Evolutionary conservation across 2,888 invertebrate genomes (phyloP), one percentile per base, ranked within the genome.

Genomic region (Carabus problematicus): DNA sequence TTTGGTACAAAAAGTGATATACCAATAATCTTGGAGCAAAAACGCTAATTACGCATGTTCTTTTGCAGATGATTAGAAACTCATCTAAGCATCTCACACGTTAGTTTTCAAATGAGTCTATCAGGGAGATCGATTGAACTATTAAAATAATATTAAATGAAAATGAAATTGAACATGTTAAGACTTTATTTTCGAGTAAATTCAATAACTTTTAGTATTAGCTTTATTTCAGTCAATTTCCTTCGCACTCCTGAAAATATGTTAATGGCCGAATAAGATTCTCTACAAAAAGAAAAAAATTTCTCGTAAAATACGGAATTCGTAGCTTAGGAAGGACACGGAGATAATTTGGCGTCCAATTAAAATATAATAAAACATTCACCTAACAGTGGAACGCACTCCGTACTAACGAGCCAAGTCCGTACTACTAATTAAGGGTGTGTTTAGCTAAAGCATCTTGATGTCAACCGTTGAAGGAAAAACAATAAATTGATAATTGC

Each of bases 401-500:
- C 14, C 12, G 49, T 45, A 58, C 56, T 58, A 49, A 66, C 47
- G 56, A 58, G 49, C 39, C 49, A 58, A 49, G 43, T 47, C 66
- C 49, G 66, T 49, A 49, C 58, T 47, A 39, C 59, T 66, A 66
- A 66, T 66, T 66, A 66, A 66, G 12, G 8, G 47, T 16, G 45
- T 11, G 64, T 29, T 29, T 43, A 54, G 56, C 63, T 63, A 64
- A 49, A 49, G 56, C 56, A 43, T 45, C 41, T 59, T 52, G 54
- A 54, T 68, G 67, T 68, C 67, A 60, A 59, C 61, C 52, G 52
- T 52, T 54, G 54, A 61, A 68, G 58, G 29, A 14, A 52, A 61
- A 61, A 54, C 61, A 60, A 68, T 68, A 60, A 68, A 68, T 68
- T 68, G 61, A 68, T 68, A 61, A 68, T 68, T 61, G 43, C 60